These are phyloP conservation scores for Catalaphyllia jardinei DNA, from an alignment of 64 coral and sea anemone genomes.

Conservation along the genomic window DNA sequence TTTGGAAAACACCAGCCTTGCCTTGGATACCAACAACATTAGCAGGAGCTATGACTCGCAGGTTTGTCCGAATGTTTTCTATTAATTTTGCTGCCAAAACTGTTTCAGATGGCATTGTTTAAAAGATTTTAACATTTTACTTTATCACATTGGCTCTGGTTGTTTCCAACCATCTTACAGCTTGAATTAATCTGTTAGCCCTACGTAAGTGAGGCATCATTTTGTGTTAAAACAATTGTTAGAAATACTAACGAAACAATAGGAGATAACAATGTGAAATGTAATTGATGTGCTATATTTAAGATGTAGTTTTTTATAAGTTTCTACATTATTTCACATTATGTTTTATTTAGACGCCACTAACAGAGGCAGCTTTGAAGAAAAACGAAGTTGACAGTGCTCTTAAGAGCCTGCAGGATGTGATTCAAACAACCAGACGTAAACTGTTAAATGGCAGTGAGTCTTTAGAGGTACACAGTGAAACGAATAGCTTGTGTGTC, in stretches of 20 bases:
- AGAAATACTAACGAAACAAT: too few relatives aligned
- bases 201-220: too few relatives aligned
- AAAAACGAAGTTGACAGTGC: constrained; percentile 36
- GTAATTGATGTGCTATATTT: too few relatives aligned
- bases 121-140: too few relatives aligned
- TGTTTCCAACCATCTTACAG: neutral
- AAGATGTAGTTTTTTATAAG: too few relatives aligned
- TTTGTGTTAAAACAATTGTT: too few relatives aligned
- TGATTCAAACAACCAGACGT: constrained; percentile 30
- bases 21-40: constrained; percentile 45
- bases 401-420: constrained; percentile 28
- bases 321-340: too few relatives aligned
- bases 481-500: neutral
- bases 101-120: too few relatives aligned
- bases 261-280: too few relatives aligned
- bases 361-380: constrained; percentile 44
- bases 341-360: constrained; percentile 36
- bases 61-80: constrained; percentile 32
- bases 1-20: constrained; percentile 52
- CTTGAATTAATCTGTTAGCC: too few relatives aligned
- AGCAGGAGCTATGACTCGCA: constrained; percentile 70
- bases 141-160: too few relatives aligned
- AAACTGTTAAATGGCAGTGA: constrained; percentile 61
- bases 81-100: neutral
- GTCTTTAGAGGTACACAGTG: constrained; percentile 51